Base-by-base conservation (phyloP, 2,888 invertebrate species). In the Polietes domitor region DNA sequence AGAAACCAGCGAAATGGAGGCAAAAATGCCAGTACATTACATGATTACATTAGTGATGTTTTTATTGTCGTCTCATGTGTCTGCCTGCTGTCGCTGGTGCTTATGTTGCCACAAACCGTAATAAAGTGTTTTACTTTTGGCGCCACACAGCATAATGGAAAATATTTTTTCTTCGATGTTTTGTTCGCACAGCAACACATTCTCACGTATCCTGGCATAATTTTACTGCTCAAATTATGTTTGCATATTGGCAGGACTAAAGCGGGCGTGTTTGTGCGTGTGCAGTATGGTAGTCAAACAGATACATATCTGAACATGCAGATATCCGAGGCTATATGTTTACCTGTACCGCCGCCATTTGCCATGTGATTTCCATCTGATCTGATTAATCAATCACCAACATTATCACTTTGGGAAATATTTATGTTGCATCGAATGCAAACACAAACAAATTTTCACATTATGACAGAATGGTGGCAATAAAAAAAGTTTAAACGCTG, bases 361-460 rank as follows among this genome's bases (percentile, higher is more conserved):
- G 24, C 68, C 68, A 68, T 68, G n/a, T n/a, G 43, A 68, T 68
- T 68, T 68, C 68, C 21, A 68, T 43, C 21, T 41, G 68, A 68
- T 68, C 41, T 68, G 68, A 68, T 43, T 43, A 68, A 68, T 43
- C 68, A 68, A 24, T 68, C 43, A 37, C 37, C 32, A 24, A 24
- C 15, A 68, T 68, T 68, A 68, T 68, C 24, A 15, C 68, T 24
- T 24, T 43, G 10, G 68, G 15, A 68, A 43, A 68, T 68, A 24
- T 68, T 65, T 65, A 21, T 9, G 12, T n/a, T 17, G 32, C n/a
- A 28, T 0, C 28, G 63, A n/a, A 26, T n/a, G 7, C 32, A 7
- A 37, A 63, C 2, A 17, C 2, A 19, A 63, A 32, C 3, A 12
- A 37, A 63, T 7, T 24, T 55, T 58, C 26, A 26, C 32, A 32